These are phyloP conservation scores for Sisor rabdophorus DNA, from an alignment of 2,113 vertebrate species.

Conservation along the genomic window DNA sequence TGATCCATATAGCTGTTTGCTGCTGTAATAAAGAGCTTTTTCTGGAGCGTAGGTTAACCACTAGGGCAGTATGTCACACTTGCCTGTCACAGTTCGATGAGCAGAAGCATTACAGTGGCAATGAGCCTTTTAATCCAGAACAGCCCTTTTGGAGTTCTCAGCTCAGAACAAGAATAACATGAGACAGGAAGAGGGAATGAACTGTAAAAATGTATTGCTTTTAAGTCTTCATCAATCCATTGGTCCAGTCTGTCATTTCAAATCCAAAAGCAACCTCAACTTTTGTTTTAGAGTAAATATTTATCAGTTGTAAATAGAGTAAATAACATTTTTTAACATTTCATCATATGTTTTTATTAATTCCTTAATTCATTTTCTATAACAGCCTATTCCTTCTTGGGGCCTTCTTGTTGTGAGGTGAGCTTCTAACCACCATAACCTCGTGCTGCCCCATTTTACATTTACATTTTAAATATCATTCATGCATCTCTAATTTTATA, in stretches of 20 bases:
- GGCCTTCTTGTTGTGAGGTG: too few relatives aligned
- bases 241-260: background rate
- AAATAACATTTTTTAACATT: background rate
- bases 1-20: conserved; percentile 3
- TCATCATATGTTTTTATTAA: too few relatives aligned
- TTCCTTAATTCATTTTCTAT: too few relatives aligned
- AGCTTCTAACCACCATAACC: too few relatives aligned
- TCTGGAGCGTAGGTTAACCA: conserved; percentile 48
- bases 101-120: conserved; percentile 52
- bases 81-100: conserved; percentile 53
- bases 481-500: too few relatives aligned
- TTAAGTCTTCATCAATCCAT: too few relatives aligned
- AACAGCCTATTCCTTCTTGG: too few relatives aligned
- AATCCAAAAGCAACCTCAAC: background rate
- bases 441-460: too few relatives aligned
- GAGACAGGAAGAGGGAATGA: conserved; percentile 8
- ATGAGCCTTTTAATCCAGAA: conserved; percentile 51
- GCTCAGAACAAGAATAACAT: conserved; percentile 46
- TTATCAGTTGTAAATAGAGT: background rate
- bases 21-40: conserved; percentile 37
- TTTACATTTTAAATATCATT: too few relatives aligned
- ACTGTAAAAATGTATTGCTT: background rate
- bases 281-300: background rate
- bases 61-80: conserved; percentile 44
- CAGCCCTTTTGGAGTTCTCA: conserved; percentile 46